phyloP scores from a whole-genome alignment of 1,140 invertebrate species.

The Limonius californicus region DNA sequence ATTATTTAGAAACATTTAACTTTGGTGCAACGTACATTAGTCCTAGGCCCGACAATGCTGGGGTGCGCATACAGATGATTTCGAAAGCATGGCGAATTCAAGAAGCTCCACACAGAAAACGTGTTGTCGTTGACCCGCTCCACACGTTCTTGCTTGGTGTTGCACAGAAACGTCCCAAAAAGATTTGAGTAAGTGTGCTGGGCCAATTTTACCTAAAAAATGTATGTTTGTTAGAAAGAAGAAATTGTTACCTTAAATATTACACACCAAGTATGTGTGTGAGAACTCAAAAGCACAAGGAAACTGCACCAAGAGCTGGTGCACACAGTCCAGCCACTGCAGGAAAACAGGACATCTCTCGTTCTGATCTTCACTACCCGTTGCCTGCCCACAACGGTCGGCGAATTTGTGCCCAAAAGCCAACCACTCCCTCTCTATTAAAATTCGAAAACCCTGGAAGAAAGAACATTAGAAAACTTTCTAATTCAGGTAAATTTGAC shows the following conservation, averaged over 20 bases:
- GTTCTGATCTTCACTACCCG: constrained; percentile 79
- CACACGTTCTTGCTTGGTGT: constrained; percentile 73
- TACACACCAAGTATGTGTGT: constrained; percentile 78
- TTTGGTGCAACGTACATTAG: no score
- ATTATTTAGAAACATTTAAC: background rate
- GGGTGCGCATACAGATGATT: constrained; percentile 80
- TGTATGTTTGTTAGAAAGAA: no score
- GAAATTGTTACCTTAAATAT: no score
- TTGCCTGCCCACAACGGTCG: constrained; percentile 85
- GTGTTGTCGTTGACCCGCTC: constrained; percentile 67
- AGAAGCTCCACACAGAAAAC: constrained; percentile 84
- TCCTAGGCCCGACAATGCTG: constrained; percentile 14
- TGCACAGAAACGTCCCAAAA: constrained; percentile 96
- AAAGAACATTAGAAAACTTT: no score
- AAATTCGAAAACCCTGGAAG: constrained; percentile 79
- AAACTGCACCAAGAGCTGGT: constrained; percentile 87
- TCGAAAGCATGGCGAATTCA: constrained; percentile 71
- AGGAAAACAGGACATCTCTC: constrained; percentile 95
- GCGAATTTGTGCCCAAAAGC: constrained; percentile 97
- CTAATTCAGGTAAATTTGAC: constrained; percentile 2
- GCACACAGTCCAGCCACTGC: constrained; percentile 96
- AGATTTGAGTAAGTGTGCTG: constrained; percentile 94
- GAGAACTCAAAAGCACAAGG: constrained; percentile 95
- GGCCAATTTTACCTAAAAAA: constrained; percentile 85
- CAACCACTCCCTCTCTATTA: constrained; percentile 93